Evolutionary conservation across 2,797 vertebrate species (phyloP).

Genomic region (Cuniculus paca): DNA sequence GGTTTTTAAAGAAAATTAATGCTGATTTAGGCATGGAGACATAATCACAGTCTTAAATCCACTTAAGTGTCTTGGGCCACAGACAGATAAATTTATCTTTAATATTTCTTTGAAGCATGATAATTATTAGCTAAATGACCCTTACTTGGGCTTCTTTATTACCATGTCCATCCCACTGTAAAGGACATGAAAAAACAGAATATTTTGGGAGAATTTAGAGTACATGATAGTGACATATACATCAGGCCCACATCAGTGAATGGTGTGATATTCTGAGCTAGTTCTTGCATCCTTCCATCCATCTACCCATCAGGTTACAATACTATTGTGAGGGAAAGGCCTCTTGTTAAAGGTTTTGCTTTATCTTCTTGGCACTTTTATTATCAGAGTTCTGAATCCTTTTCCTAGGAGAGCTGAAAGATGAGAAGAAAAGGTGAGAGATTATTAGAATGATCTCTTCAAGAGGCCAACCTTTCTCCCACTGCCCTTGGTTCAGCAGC

Average conservation of each 20-base stretch:
- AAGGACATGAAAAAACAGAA: neutral
- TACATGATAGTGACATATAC: neutral
- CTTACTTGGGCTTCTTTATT: neutral
- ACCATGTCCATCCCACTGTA: neutral
- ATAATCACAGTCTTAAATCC: slow-evolving; percentile 30
- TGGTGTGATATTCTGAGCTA: slow-evolving; percentile 8
- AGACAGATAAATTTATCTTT: neutral
- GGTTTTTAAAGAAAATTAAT: slow-evolving; percentile 11
- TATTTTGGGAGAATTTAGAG: neutral
- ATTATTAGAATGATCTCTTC: slow-evolving; percentile 43
- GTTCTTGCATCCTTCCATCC: neutral
- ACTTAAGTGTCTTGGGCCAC: slow-evolving; percentile 60
- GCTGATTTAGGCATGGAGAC: slow-evolving; percentile 51
- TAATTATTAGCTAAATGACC: slow-evolving; percentile 45
- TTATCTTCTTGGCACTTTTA: neutral
- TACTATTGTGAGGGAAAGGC: neutral
- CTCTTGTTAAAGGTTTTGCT: neutral
- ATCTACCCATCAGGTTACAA: neutral
- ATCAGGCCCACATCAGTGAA: neutral
- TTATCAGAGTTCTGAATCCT: neutral
- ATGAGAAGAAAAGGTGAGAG: slow-evolving; percentile 18
- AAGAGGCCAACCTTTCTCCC: slow-evolving; percentile 49
- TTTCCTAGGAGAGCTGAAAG: slow-evolving; percentile 27
- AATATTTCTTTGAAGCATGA: slow-evolving; percentile 45
- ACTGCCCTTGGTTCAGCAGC: slow-evolving; percentile 20